Conservation (phyloP, 2,888 invertebrate species). For the Andricus curvator region DNA sequence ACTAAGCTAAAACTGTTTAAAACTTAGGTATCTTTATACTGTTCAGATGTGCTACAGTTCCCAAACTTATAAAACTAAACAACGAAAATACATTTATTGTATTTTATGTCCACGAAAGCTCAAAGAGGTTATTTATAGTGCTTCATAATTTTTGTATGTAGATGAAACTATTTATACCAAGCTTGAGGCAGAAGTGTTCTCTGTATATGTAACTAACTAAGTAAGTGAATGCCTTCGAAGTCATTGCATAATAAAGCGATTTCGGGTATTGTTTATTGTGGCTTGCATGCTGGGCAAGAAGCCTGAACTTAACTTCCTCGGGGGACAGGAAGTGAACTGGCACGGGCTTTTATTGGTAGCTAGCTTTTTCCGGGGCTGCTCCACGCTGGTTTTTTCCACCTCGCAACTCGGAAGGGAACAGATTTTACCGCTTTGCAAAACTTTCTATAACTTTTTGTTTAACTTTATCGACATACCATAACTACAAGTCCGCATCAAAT, state of each 20-base stretch:
- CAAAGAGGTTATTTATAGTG: too few relatives aligned
- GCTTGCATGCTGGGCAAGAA: conserved; percentile 8
- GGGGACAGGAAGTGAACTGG: conserved; percentile 10
- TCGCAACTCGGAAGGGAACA: conserved; percentile 7
- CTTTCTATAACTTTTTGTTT: not conserved
- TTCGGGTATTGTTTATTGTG: conserved; percentile 31
- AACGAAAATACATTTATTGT: not conserved
- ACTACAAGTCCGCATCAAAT: not conserved
- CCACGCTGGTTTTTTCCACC: not conserved
- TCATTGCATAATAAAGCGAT: conserved; percentile 32
- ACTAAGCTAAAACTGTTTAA: too few relatives aligned
- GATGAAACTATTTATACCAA: not conserved
- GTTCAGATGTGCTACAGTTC: not conserved
- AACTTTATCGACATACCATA: not conserved
- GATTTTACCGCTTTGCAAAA: conserved; percentile 32
- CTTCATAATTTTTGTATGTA: not conserved
- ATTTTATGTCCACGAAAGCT: not conserved
- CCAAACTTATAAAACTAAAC: not conserved
- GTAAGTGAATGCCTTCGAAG: conserved; percentile 25
- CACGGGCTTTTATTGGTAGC: conserved; percentile 27
- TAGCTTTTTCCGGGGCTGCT: not conserved
- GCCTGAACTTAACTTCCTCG: conserved; percentile 20
- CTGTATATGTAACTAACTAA: conserved; percentile 31
- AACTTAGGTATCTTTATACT: not conserved
- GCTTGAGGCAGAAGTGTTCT: conserved; percentile 2